phyloP scores from a whole-genome alignment of 2,888 invertebrate genomes.

The Macrophya annulata region DNA sequence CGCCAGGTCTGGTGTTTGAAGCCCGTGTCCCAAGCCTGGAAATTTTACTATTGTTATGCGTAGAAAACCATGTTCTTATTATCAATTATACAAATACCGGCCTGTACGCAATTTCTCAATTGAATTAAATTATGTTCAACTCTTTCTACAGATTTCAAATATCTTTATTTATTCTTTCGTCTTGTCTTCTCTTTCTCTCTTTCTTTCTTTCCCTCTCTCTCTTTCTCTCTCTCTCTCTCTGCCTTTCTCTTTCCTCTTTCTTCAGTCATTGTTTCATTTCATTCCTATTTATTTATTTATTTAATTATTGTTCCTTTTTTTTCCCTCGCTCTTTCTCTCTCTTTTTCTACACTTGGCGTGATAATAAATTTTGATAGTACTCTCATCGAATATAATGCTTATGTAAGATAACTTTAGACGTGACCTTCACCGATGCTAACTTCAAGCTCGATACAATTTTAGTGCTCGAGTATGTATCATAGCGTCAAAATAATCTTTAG shows the following conservation, averaged over 20 bases:
- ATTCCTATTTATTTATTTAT: not conserved
- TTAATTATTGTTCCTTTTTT: not conserved
- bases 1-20: constrained; percentile 85
- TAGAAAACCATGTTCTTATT: constrained; percentile 37
- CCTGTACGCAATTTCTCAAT: constrained; percentile 79
- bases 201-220: not conserved
- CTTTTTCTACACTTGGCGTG: not conserved
- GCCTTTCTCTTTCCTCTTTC: not conserved
- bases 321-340: not conserved
- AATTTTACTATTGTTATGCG: constrained; percentile 77
- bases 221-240: not conserved
- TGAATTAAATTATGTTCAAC: constrained; percentile 51
- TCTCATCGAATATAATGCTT: constrained; percentile 15
- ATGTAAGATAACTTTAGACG: constrained; percentile 33
- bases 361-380: not conserved
- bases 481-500: constrained; percentile 42
- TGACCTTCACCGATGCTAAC: constrained; percentile 33
- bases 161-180: not conserved
- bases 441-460: constrained; percentile 16
- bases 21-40: constrained; percentile 79
- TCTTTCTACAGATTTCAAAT: not conserved
- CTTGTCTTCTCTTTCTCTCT: no score
- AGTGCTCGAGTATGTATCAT: constrained; percentile 37
- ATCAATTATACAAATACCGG: constrained; percentile 62
- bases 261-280: no score